phyloP scores from a whole-genome alignment of 2,888 invertebrate genomes.

The Neocrepidodera transversa region DNA sequence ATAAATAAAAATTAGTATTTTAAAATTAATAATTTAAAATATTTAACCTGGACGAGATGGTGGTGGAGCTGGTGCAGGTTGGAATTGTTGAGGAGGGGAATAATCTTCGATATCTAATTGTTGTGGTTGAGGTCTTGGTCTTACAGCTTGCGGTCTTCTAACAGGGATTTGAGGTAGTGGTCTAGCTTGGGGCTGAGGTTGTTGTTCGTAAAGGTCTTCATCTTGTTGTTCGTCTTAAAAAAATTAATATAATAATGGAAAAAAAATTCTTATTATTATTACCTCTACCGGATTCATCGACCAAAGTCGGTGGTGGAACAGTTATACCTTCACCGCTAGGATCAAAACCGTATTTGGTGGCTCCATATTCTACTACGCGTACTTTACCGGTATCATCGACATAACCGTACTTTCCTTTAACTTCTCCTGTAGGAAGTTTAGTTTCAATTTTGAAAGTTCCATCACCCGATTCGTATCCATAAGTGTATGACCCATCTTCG shows the following conservation, averaged over 20 bases:
- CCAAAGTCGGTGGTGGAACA: constrained; percentile 71
- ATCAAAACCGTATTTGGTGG: constrained; percentile 87
- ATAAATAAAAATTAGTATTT: no score
- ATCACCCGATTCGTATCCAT: constrained; percentile 87
- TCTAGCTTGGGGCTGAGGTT: constrained; percentile 38
- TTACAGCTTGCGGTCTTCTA: constrained; percentile 36
- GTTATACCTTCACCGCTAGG: constrained; percentile 88
- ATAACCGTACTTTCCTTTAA: constrained; percentile 90
- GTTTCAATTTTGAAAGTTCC: constrained; percentile 92
- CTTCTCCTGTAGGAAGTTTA: constrained; percentile 80
- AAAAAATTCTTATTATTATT: constrained; percentile 51
- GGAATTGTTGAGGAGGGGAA: constrained; percentile 41
- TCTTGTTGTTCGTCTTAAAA: constrained; percentile 37
- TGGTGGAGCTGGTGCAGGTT: constrained; percentile 38
- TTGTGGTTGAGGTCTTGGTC: constrained; percentile 51
- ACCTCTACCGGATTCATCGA: constrained; percentile 64
- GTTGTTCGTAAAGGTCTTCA: constrained; percentile 38
- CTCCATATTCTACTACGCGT: constrained; percentile 84
- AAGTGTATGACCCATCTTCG: constrained; percentile 90
- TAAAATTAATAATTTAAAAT: no score
- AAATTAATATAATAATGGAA: constrained; percentile 10
- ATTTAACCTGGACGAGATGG: no score
- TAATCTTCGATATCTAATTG: constrained; percentile 43
- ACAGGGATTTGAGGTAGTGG: constrained; percentile 46
- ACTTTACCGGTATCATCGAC: constrained; percentile 83